Evolutionary conservation across 2,113 vertebrate genomes (phyloP), one percentile per base, ranked within the genome.

Genomic region (Megaptera novaeangliae): DNA sequence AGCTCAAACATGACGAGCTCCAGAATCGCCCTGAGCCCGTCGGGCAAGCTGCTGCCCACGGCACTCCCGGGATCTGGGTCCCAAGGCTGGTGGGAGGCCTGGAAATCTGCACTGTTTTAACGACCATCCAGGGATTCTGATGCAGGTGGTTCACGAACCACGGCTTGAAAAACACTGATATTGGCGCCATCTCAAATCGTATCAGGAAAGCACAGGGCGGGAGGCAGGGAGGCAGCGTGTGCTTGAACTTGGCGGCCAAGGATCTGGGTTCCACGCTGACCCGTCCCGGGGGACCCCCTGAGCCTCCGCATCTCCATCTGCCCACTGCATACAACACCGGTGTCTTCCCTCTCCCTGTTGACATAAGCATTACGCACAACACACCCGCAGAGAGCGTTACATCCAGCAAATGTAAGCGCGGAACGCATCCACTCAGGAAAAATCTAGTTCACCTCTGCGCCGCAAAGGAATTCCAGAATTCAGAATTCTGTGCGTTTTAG

Each of bases 381-480:
- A 29, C 36, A 29, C 39, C n/a, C 1, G 18, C 41, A 20, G 31
- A 55, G 69, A 63, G 34, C 0, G 5, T 63, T 5, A 12, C 21
- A 44, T 3, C 15, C n/a, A 34, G 52, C 55, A 21, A 63, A 34
- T 0, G n/a, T 18, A 10, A 15, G 64, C 31, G 6, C 18, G 4
- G 9, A 29, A 44, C 5, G 1, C 11, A 0, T n/a, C 44, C 39
- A 6, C 44, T 27, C 23, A 0, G 46, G 31, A 23, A 36, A 64
- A 57, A 39, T 17, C 13, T 0, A 61, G n/a, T 3, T 1, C 10
- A 15, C 2, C 52, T 41, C 36, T 0, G 0, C 1, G 17, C 34
- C 23, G 46, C 52, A 46, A n/a, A 68, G 12, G 25, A 15, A 34
- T 12, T 44, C 46, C 23, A 7, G n/a, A 41, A 63, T 20, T 57